Conservation (phyloP, 2,113 vertebrate genomes). For the Cercocebus atys region DNA sequence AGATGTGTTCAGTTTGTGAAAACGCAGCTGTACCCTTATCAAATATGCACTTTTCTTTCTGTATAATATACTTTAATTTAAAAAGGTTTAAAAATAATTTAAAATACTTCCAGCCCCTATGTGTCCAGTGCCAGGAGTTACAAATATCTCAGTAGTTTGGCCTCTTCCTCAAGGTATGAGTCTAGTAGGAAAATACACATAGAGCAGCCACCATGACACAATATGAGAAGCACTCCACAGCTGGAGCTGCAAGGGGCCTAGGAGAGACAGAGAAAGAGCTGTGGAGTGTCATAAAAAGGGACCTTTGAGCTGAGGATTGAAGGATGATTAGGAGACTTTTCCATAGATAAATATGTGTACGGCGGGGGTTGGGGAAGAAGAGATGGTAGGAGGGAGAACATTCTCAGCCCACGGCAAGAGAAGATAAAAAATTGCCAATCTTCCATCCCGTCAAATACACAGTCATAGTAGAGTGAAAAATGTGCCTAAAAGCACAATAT, state of each 20-base stretch:
- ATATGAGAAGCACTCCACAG: too few relatives aligned
- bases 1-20: neutral
- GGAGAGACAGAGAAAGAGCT: neutral
- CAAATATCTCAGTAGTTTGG: neutral
- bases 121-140: neutral
- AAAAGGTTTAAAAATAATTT: neutral
- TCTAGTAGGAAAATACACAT: neutral
- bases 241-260: neutral
- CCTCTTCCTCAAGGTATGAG: neutral
- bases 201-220: neutral
- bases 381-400: neutral
- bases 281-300: neutral
- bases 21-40: neutral
- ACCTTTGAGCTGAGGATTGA: neutral
- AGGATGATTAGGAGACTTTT: neutral
- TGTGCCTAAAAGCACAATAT: neutral
- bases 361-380: rapidly evolving
- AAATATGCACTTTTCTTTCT: neutral
- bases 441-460: neutral
- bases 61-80: neutral
- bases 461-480: conserved; percentile 29
- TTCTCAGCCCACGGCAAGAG: neutral
- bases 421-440: neutral
- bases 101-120: neutral
- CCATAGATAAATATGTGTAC: neutral